Percentiles rank a stretch among this genome's conserved stretches.
Conservation (phyloP, 2,797 vertebrate genomes). For the Xenopus petersii region DNA sequence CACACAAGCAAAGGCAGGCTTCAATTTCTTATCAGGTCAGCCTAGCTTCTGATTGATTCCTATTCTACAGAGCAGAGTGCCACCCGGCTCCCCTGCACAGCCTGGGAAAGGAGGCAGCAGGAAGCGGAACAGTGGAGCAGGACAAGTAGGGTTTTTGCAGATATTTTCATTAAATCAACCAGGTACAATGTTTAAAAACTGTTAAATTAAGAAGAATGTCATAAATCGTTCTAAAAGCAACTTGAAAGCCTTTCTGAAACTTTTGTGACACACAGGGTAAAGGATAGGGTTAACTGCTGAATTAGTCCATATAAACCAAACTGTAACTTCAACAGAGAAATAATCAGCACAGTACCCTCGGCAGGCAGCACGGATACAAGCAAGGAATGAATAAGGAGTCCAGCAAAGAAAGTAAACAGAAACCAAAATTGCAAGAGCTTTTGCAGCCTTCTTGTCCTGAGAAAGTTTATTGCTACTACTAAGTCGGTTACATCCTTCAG, state of each 20-base stretch:
- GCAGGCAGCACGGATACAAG: slow-evolving; percentile 76
- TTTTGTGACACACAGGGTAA: slow-evolving; percentile 83
- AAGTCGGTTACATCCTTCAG: too few species aligned
- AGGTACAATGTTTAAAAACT: too few species aligned
- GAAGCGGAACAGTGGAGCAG: too few species aligned
- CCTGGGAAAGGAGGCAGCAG: too few species aligned
- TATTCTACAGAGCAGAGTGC: too few species aligned
- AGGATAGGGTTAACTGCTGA: slow-evolving; percentile 84
- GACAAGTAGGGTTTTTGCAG: too few species aligned
- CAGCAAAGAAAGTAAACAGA: slow-evolving; percentile 83
- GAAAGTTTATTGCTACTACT: slow-evolving; percentile 21
- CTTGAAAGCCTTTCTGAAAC: slow-evolving; percentile 78
- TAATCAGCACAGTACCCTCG: slow-evolving; percentile 66
- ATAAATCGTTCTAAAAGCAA: not conserved
- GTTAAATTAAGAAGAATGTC: too few species aligned
- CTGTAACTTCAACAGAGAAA: slow-evolving; percentile 74
- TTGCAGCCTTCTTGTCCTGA: slow-evolving; percentile 80
- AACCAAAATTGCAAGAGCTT: slow-evolving; percentile 81
- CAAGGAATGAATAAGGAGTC: slow-evolving; percentile 82
- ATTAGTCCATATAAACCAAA: slow-evolving; percentile 92
- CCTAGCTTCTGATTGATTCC: too few species aligned
- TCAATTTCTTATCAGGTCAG: too few species aligned
- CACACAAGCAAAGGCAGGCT: too few species aligned
- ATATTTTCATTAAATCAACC: too few species aligned
- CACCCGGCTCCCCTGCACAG: too few species aligned